Base-by-base conservation (phyloP, 2,888 invertebrate genomes). In the Strigamia crassipes region DNA sequence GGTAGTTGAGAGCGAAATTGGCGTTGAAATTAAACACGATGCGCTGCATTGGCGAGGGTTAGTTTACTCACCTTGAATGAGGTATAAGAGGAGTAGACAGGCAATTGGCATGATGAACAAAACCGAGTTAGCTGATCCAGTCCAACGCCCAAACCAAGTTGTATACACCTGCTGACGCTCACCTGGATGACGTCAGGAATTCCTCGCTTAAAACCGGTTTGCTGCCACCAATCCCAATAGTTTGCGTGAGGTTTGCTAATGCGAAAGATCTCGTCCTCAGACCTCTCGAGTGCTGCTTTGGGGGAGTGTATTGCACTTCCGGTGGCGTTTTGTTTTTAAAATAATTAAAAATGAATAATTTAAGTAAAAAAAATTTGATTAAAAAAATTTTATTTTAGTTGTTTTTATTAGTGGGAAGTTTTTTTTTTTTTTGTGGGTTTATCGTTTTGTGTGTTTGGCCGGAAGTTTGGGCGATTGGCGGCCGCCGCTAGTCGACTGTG, bases 101-200 rank as follows among this genome's bases (percentile, higher is more conserved):
- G 56, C 56, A 56, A 56, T 18, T 56, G 56, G 21, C 56, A 56
- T 56, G 56, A 56, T 56, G 56, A 18, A 56, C 56, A 18, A 56
- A 56, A 56, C 56, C n/a, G 56, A 56, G 56, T 56, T 56, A n/a
- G 56, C 18, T 56, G 56, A n/a, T 56, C 56, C 56, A 56, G 56
- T 56, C 56, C 56, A 56, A 56, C 56, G 56, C 56, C 56, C 56
- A 56, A 56, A 56, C 56, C 56, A 56, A 56, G 21, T 56, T 56
- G 56, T 56, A 56, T 56, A 56, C 56, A 56, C 56, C 56, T 56
- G 56, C 56, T 56, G 56, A 56, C 56, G 56, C 56, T 56, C 56
- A 56, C 56, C 56, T 56, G 56, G 56, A 18, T 56, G 56, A 56
- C 56, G 56, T 56, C 56, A 56, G 18, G 56, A 56, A 56, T 56